Evolutionary conservation across 1,140 invertebrate genomes (phyloP), one percentile per base, ranked within the genome.

Genomic region (Cotesia vestalis): DNA sequence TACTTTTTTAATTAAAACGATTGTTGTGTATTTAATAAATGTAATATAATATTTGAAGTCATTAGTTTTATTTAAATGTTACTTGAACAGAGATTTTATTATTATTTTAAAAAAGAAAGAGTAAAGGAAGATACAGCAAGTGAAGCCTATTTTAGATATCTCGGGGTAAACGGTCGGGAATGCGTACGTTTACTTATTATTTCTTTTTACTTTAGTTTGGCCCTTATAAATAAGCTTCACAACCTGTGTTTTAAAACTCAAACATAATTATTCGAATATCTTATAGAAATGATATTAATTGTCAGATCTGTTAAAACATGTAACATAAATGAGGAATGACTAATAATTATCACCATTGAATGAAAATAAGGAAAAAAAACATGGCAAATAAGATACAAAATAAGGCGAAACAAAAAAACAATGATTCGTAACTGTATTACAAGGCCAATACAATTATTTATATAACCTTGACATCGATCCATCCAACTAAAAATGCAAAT

Each of bases 401-500:
- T 52, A 52, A 69, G 52, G 64, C 53, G 14, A 62, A 52, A 51
- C 9, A 55, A 70, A 66, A 60, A 59, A 14, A 51, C 62, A 53
- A 60, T 6, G 51, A 27, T 17, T 38, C 14, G 38, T 34, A 72
- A 27, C 40, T 40, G 61, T 9, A n/a, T n/a, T 55, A 61, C 59
- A 40, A 73, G 40, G 73, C 69, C 63, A 70, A 34, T 66, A 69
- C 64, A 51, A 61, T 66, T 63, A 73, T 60, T 38, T 55, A 14
- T 55, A 55, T 55, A 55, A 72, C 78, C 78, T 79, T 78, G 78
- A 77, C 78, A 79, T 70, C 74, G 57, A 77, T 78, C 60, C 66
- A 66, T 12, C 53, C 60, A 61, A 75, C 75, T 74, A 60, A n/a
- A 62, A 36, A 20, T 36, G 51, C 53, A 55, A 17, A 55, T 17